Percentiles rank a stretch among this genome's conserved stretches.
phyloP scores from a whole-genome alignment of 2,888 invertebrate genomes.

The Brachylomia viminalis region DNA sequence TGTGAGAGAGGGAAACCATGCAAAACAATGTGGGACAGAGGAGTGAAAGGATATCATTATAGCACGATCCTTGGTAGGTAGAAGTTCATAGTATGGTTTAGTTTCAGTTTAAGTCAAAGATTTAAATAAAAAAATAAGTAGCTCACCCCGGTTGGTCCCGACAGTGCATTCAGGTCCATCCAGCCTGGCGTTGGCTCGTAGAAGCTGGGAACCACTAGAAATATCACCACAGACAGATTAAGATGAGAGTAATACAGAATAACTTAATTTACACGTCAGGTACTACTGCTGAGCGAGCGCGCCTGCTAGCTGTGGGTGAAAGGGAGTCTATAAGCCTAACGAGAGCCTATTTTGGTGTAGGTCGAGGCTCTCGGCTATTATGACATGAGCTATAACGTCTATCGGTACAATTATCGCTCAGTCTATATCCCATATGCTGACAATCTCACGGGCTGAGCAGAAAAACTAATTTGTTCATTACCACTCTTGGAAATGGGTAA shows the following conservation, averaged over 20 bases:
- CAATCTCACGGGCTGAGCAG: neutral
- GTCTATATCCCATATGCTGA: neutral
- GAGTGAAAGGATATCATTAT: neutral
- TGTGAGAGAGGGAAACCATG: too few species aligned
- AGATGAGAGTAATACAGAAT: neutral
- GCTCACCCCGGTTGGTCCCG: slow-evolving; percentile 43
- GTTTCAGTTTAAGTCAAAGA: neutral
- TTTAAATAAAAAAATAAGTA: neutral
- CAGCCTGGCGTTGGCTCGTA: slow-evolving; percentile 51
- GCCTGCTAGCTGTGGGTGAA: neutral
- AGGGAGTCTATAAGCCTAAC: neutral
- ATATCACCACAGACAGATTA: slow-evolving; percentile 2
- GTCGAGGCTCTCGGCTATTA: neutral
- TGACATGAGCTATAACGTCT: neutral
- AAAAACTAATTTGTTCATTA: neutral
- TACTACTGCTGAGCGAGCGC: neutral
- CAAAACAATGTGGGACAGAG: too few species aligned
- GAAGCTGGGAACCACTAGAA: slow-evolving; percentile 53
- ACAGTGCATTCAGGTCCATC: slow-evolving; percentile 30
- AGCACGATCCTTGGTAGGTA: neutral
- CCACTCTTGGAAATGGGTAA: neutral
- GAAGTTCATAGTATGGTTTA: neutral
- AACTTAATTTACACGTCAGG: neutral
- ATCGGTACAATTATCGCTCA: neutral
- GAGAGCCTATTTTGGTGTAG: neutral